Evolutionary conservation across 2,888 invertebrate species (phyloP), one percentile per base, ranked within the genome.

Genomic region (Monoplex corrugatus): DNA sequence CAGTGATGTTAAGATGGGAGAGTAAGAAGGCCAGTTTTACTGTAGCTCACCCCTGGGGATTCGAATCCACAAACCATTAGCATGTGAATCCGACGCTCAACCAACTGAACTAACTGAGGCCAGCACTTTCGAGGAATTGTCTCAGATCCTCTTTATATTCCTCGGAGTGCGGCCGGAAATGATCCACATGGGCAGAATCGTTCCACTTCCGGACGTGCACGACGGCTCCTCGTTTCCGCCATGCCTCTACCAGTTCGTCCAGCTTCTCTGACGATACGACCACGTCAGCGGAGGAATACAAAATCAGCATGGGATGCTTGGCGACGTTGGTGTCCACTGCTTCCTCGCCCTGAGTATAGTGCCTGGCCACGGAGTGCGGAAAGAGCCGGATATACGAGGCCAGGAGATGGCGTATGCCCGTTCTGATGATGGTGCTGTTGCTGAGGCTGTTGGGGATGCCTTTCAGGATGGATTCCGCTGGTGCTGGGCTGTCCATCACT

Each of bases 371-470:
- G 0, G 87, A 87, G 45, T 35, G 38, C 35, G 44, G 78, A 43
- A 75, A 87, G 32, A 68, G 28, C 16, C 87, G 68, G 75, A 87
- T 5, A 38, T 87, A 87, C 44, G 75, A 40, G 72, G 75, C 8
- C 23, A 87, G 75, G 6, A 87, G 50, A 23, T 5, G 28, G 23
- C 87, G 75, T 19, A 87, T 32, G 35, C 19, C 8, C 3, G 45
- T 35, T 8, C 38, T 40, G 75, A 44, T 13, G 75, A 75, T 0
- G 35, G 75, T 5, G n/a, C 32, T 43, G 75, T 2, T 35, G 72
- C 75, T 87, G 87, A 87, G 8, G 75, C 87, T 87, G 45, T 45
- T 75, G 32, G 87, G 45, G 35, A 87, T 75, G 50, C 87, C 87
- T 16, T 43, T 32, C 75, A 87, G 19, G 35, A 87, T 78, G 44